Conservation (phyloP, 2,113 vertebrate genomes). For the Mormyrus lacerda region DNA sequence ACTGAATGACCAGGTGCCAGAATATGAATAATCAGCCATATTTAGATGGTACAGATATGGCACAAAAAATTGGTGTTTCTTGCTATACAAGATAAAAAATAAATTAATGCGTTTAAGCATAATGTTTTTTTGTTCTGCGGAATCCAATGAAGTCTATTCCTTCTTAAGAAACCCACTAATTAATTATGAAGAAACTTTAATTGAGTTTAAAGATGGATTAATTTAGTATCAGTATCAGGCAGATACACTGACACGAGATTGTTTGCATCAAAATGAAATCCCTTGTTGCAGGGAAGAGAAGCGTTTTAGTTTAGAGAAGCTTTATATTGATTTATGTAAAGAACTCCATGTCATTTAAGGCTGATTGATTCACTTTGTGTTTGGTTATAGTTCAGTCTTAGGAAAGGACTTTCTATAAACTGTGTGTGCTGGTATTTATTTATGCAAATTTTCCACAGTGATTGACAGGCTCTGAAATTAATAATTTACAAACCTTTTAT, state of each 20-base stretch:
- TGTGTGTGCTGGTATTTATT: neutral
- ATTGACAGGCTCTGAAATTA: neutral
- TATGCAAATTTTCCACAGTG: neutral
- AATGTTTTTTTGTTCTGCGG: neutral
- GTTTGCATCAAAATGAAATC: neutral
- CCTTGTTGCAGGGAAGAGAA: neutral
- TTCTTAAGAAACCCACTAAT: neutral
- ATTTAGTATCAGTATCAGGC: slow-evolving; percentile 1
- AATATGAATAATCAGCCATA: neutral
- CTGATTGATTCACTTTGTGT: neutral
- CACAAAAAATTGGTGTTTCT: neutral
- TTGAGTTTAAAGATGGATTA: slow-evolving; percentile 17
- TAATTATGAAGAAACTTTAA: slow-evolving; percentile 14
- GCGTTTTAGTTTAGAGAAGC: neutral
- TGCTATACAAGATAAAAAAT: neutral
- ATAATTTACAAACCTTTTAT: neutral
- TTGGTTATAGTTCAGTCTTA: neutral
- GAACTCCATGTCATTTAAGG: neutral
- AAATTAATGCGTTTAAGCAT: neutral
- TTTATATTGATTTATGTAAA: slow-evolving; percentile 16
- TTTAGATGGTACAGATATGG: neutral
- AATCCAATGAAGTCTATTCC: neutral
- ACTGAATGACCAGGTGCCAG: neutral
- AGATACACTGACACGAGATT: slow-evolving; percentile 1
- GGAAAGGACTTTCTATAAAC: neutral